Evolutionary conservation across 2,888 invertebrate genomes (phyloP), one percentile per base, ranked within the genome.

Genomic region (Tachina grossa): DNA sequence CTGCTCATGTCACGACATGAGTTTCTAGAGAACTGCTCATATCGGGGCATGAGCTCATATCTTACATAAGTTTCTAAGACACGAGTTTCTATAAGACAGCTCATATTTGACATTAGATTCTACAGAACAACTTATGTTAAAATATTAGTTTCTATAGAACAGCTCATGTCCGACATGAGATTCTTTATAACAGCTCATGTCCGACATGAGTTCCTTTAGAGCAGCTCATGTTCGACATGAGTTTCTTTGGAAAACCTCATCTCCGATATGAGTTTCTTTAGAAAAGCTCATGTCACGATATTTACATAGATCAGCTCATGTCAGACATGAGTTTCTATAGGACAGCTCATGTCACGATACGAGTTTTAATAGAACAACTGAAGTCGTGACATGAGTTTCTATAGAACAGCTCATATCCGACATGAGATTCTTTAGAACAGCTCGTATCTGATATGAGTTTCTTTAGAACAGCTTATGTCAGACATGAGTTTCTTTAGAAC

Each of bases 381-480:
- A n/a, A n/a, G 14, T 41, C n/a, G n/a, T 41, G 14, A 59, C n/a
- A 41, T 19, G 16, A 31, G 31, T 31, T 31, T 31, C 4, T 31
- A 31, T 31, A 4, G 59, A 41, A 59, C 10, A 41, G 41, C 59
- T n/a, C 41, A n/a, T 59, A n/a, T n/a, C n/a, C 41, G 59, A 59
- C 16, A 16, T 59, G 59, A 59, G 9, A 9, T 59, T 41, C n/a
- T 59, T n/a, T 41, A 59, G 41, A n/a, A 41, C 9, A 59, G n/a
- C 41, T n/a, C 19, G 9, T 59, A 10, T 61, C 16, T n/a, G 41
- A 59, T 16, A 61, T 61, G 16, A 61, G 41, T 41, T 61, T 61
- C 9, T 16, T 41, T 10, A n/a, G n/a, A n/a, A 61, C 9, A 16
- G 41, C 11, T 49, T 13, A 14, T 49, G 13, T 14, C 9, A 1